phyloP scores from a whole-genome alignment of 2,113 vertebrate species.

The Heteronetta atricapilla region DNA sequence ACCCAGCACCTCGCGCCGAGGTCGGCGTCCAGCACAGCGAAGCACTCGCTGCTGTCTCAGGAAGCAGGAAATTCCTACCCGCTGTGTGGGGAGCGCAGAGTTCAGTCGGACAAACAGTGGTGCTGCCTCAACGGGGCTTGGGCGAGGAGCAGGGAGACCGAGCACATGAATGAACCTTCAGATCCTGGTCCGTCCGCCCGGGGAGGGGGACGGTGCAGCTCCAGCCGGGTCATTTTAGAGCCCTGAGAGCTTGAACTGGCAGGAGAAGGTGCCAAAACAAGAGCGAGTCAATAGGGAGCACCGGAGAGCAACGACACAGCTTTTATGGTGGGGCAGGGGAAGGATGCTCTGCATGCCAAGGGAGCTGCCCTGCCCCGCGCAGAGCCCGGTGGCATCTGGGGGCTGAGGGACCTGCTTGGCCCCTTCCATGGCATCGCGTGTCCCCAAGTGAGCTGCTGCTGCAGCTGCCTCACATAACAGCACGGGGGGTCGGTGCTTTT shows the following conservation, averaged over 20 bases:
- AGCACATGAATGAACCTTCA: neutral
- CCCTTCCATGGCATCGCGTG: fast-evolving
- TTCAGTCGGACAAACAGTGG: neutral
- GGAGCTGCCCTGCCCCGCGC: neutral
- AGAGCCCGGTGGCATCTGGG: fast-evolving
- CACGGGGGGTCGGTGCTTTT: neutral
- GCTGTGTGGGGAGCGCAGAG: neutral
- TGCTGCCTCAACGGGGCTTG: neutral
- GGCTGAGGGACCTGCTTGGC: fast-evolving
- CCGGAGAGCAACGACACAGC: neutral
- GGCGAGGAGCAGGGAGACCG: neutral
- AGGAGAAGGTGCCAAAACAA: neutral
- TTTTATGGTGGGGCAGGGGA: neutral
- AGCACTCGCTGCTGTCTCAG: neutral
- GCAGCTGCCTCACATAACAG: neutral
- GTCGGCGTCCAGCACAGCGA: neutral
- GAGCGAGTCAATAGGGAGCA: neutral
- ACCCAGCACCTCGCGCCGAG: neutral
- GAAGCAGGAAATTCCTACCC: slow-evolving; percentile 41
- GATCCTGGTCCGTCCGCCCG: neutral
- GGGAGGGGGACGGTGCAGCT: neutral
- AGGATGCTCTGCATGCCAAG: neutral
- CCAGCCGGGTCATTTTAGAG: fast-evolving
- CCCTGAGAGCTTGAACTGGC: neutral
- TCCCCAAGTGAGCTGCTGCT: neutral